A percentile compares a stretch with the other conserved stretches of the same genome.
phyloP scores from a whole-genome alignment of 2,888 invertebrate genomes.

The Boloria selene region DNA sequence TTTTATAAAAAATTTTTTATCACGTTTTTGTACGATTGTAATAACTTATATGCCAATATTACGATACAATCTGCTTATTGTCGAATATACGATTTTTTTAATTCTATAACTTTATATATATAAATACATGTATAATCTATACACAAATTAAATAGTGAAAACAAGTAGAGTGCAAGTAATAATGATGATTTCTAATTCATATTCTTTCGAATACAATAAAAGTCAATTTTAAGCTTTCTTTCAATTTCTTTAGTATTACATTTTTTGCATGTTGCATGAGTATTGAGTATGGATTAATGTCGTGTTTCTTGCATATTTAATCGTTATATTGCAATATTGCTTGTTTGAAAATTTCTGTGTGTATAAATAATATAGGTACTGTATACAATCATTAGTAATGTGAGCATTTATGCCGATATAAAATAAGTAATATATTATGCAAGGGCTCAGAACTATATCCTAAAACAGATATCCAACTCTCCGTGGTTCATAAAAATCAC shows the following conservation, averaged over 20 bases:
- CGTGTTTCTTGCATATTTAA: conserved; percentile 15
- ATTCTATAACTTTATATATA: too few species aligned
- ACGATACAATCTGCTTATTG: too few species aligned
- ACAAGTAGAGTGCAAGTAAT: conserved; percentile 1
- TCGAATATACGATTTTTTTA: too few species aligned
- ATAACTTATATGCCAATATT: too few species aligned
- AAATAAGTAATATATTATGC: too few species aligned
- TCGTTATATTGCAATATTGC: not conserved
- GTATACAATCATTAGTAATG: conserved; percentile 8
- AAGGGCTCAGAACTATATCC: too few species aligned
- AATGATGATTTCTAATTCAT: conserved; percentile 1
- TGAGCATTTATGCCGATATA: not conserved
- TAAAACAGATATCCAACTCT: too few species aligned
- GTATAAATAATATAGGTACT: not conserved
- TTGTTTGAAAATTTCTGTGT: too few species aligned
- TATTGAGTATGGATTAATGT: conserved; percentile 4
- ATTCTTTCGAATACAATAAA: conserved; percentile 7
- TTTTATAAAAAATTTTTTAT: too few species aligned
- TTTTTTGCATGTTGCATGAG: conserved; percentile 11
- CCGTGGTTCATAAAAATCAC: too few species aligned
- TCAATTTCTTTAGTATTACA: conserved; percentile 6
- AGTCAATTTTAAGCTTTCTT: conserved; percentile 11
- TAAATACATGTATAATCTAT: too few species aligned
- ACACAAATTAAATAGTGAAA: not conserved
- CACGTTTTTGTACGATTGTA: too few species aligned